Evolutionary conservation across 2,888 invertebrate genomes (phyloP).

Genomic region (Eustalomyia histrio): DNA sequence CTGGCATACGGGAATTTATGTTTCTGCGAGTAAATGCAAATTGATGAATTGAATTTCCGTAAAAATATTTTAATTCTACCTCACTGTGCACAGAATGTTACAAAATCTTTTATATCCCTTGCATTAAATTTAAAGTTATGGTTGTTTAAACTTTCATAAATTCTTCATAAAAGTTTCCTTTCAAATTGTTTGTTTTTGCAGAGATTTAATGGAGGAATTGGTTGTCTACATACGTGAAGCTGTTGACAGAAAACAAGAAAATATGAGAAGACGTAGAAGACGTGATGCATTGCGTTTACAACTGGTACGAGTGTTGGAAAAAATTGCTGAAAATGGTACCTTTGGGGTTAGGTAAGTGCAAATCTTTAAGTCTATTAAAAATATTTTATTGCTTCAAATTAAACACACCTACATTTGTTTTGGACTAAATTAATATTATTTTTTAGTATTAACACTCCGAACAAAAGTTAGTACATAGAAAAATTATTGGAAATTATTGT

Average conservation of each 20-base stretch:
- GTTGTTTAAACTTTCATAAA: too few relatives aligned
- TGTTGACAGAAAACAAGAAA: conserved; percentile 98
- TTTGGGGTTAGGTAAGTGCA: conserved; percentile 85
- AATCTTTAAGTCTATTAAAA: not conserved
- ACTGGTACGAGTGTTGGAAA: conserved; percentile 93
- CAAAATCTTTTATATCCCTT: not conserved
- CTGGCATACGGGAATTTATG: too few relatives aligned
- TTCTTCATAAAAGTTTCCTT: too few relatives aligned
- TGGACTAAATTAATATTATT: too few relatives aligned
- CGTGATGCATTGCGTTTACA: conserved; percentile 95
- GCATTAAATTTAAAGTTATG: not conserved
- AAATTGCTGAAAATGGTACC: conserved; percentile 94
- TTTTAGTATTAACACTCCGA: too few relatives aligned
- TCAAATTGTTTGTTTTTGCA: conserved; percentile 74
- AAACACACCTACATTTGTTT: too few relatives aligned
- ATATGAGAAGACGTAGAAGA: conserved; percentile 92
- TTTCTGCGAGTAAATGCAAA: too few relatives aligned
- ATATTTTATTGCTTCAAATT: not conserved
- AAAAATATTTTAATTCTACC: not conserved
- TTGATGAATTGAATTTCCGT: not conserved
- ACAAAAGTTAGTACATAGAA: too few relatives aligned
- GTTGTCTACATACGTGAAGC: conserved; percentile 95
- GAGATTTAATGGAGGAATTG: conserved; percentile 97
- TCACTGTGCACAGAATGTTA: not conserved
- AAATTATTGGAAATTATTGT: too few relatives aligned